Conservation (phyloP, 2,113 vertebrate species). For the Mugil cephalus region DNA sequence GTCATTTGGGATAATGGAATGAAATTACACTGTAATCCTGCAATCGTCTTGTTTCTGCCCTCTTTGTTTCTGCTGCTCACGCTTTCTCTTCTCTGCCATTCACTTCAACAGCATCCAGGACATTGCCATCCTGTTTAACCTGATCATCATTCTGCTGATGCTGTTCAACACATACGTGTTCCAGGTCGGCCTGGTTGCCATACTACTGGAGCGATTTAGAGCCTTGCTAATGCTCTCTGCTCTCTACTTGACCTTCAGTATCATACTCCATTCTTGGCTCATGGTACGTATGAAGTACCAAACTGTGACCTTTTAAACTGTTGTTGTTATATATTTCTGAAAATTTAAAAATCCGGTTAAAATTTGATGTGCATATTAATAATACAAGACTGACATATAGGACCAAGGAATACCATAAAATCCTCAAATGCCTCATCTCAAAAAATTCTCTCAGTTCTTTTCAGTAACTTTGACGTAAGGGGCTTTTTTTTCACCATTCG, state of each 20-base stretch:
- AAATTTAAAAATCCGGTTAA: too few species aligned
- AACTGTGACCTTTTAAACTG: background rate
- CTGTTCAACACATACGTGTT: slow-evolving; percentile 98
- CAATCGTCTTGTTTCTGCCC: background rate
- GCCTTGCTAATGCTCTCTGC: slow-evolving; percentile 87
- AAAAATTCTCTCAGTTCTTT: too few species aligned
- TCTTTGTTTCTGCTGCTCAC: background rate
- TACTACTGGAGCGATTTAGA: slow-evolving; percentile 92
- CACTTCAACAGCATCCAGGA: slow-evolving; percentile 90
- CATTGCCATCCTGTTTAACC: slow-evolving; percentile 90
- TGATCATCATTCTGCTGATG: slow-evolving; percentile 96
- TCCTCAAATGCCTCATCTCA: too few species aligned
- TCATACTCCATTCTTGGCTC: slow-evolving; percentile 92
- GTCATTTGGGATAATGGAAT: background rate
- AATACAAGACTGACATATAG: too few species aligned
- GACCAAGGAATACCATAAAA: too few species aligned
- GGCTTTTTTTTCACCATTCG: too few species aligned
- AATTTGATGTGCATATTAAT: too few species aligned
- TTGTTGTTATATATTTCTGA: too few species aligned
- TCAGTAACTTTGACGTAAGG: too few species aligned
- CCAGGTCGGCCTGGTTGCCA: slow-evolving; percentile 91
- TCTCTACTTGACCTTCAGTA: slow-evolving; percentile 89
- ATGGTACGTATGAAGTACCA: slow-evolving; percentile 82
- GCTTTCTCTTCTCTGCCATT: background rate
- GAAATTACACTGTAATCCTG: slow-evolving; percentile 1